Conservation (phyloP, 35 echinoderm and acorn worm genomes). For the Chiridota heheva region DNA sequence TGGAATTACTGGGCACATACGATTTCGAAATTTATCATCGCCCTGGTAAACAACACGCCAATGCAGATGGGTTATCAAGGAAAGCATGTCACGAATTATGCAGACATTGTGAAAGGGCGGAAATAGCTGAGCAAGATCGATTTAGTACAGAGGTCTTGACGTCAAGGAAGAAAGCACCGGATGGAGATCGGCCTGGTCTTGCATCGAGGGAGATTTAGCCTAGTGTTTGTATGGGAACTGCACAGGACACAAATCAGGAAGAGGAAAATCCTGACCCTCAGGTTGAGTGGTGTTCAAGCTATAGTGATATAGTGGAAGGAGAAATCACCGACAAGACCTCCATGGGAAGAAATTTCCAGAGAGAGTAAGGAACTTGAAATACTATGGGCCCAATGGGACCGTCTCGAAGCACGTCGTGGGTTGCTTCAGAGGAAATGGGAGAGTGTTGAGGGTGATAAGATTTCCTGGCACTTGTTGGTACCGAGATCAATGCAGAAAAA, state of each 20-base stretch:
- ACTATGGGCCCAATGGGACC: conserved; percentile 3
- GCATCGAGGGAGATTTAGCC: too few species aligned
- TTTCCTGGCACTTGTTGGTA: conserved; percentile 33
- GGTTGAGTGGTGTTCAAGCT: too few species aligned
- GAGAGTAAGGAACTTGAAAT: conserved; percentile 4
- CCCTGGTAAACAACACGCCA: conserved; percentile 36
- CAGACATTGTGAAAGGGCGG: neutral
- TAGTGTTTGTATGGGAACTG: too few species aligned
- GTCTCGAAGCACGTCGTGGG: neutral
- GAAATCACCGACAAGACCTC: neutral
- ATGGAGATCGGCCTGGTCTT: too few species aligned
- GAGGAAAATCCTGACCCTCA: too few species aligned
- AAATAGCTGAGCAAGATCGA: neutral
- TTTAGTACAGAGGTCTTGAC: too few species aligned
- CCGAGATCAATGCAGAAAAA: neutral
- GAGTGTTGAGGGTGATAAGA: conserved; percentile 16
- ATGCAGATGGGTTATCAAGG: conserved; percentile 62
- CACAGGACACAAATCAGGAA: neutral
- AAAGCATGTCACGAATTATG: conserved; percentile 26
- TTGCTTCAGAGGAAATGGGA: conserved; percentile 62
- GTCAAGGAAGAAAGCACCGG: too few species aligned
- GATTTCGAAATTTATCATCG: conserved; percentile 57
- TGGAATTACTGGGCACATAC: conserved; percentile 57
- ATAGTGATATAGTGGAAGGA: conserved; percentile 21
- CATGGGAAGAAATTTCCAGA: neutral